Evolutionary conservation across 2,113 vertebrate species (phyloP), one percentile per base, ranked within the genome.

Genomic region (Microtus pennsylvanicus): DNA sequence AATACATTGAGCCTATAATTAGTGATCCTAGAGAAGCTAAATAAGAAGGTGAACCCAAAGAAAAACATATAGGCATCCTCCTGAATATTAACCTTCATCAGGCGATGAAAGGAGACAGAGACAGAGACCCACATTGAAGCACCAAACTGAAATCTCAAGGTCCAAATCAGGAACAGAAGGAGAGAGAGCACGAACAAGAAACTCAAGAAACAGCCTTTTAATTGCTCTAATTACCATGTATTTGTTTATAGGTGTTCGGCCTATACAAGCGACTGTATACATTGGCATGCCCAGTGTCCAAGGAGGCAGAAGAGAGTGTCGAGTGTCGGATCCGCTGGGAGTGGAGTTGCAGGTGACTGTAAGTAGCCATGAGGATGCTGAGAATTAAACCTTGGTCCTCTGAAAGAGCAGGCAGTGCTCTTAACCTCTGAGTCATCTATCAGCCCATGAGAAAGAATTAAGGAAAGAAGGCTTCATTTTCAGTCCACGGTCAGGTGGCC

Each of bases 251-350:
- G 21, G 11, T 61, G 52, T 26, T 58, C 35, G 26, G 52, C 21
- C 52, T 61, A 58, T n/a, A 58, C 4, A 21, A 7, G 35, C 38
- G 5, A 38, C 35, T 38, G 55, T 24, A n/a, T 24, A 35, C 52
- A 16, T 35, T 82, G n/a, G 35, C 35, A 24, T n/a, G n/a, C n/a
- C n/a, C n/a, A n/a, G n/a, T 7, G 21, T 22, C 52, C 52, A 14
- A 35, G 35, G 22, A 26, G 35, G 55, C 52, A 82, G 52, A 82
- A 58, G 80, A 61, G 11, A 2, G 22, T 26, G 7, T 26, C 3
- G 1, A 2, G 35, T 14, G 1, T 61, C 11, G 2, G 9, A 58
- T 58, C 33, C 11, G 0, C 21, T 26, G 5, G 12, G 6, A 82
- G 52, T 24, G 1, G 22, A 82, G 52, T 24, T 82, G 70, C 35